Base-by-base conservation (phyloP, 1,140 invertebrate genomes). In the Lutraria rhynchaena region DNA sequence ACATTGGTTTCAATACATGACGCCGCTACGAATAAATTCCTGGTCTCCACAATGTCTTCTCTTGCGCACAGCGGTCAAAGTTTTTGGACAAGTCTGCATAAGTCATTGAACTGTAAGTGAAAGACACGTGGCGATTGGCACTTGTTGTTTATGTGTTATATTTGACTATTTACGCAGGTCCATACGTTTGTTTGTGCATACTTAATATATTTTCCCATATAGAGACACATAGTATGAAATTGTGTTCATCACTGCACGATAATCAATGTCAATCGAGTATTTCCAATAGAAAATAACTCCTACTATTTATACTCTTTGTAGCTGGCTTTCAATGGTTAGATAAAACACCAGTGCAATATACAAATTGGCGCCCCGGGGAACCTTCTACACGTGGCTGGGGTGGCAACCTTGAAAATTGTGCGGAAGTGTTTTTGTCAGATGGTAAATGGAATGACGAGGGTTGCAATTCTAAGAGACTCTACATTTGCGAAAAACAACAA, bases 391-490 rank as follows among this genome's bases (percentile, higher is more conserved):
- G 57, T 29, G 77, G 77, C 11, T 81, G 77, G 77, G 51, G 24
- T n/a, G 77, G 77, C 15, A 81, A 81, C 31, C 17, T 24, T 3
- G 77, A 81, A 35, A 81, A 81, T 35, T 81, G 77, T 81, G 67
- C 41, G 15, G 77, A 81, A 31, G 77, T 81, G 7, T 81, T 81
- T 41, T 22, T 81, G 27, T 60, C 51, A 13, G 77, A 81, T 51
- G 77, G 77, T 19, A 81, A 58, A 33, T 81, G 77, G 77, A 81
- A 81, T 61, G 77, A 81, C 15, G 77, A 81, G 17, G 77, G 71
- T 53, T 81, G 77, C 31, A 71, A 60, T 31, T 53, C 33, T n/a
- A 60, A 70, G 58, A 35, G 77, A 60, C 49, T 49, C 0, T 81
- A 60, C 61, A 44, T 81, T 37, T 81, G 77, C 46, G 77, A 81